Evolutionary conservation across 2,888 invertebrate genomes (phyloP).

Genomic region (Amiota communis): DNA sequence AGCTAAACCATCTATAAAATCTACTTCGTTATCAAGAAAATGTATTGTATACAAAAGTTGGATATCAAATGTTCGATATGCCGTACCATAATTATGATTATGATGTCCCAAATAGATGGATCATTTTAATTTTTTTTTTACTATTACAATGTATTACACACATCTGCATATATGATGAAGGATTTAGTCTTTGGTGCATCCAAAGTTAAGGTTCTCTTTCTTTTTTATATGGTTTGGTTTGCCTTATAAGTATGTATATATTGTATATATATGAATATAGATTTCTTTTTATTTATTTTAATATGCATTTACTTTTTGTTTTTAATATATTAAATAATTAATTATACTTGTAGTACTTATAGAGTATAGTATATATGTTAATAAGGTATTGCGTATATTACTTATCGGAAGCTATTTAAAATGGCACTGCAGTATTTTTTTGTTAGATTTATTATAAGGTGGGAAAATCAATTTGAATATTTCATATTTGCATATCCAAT

Average conservation of each 20-base stretch:
- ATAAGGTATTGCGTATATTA: constrained; percentile 41
- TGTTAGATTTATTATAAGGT: constrained; percentile 64
- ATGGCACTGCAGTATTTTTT: constrained; percentile 70
- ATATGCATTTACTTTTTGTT: constrained; percentile 32
- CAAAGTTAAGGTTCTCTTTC: too few relatives aligned
- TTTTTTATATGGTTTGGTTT: constrained; percentile 22
- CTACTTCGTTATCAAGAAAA: too few relatives aligned
- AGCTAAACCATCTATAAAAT: too few relatives aligned
- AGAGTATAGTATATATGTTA: constrained; percentile 27
- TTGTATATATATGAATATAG: constrained; percentile 47
- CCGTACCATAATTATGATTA: too few relatives aligned
- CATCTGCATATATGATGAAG: too few relatives aligned
- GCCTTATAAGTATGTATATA: constrained; percentile 40
- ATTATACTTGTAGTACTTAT: constrained; percentile 32
- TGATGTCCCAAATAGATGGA: too few relatives aligned
- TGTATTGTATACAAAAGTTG: too few relatives aligned
- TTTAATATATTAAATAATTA: not conserved
- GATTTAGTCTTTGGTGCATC: too few relatives aligned
- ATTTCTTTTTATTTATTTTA: constrained; percentile 36
- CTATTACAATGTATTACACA: too few relatives aligned
- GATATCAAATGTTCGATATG: too few relatives aligned
- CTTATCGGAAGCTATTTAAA: constrained; percentile 70
- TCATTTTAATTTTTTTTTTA: too few relatives aligned
- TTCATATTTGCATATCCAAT: constrained; percentile 38
- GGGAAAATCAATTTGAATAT: constrained; percentile 71